Base-by-base conservation (phyloP, 2,113 vertebrate genomes). In the Centropus bengalensis region DNA sequence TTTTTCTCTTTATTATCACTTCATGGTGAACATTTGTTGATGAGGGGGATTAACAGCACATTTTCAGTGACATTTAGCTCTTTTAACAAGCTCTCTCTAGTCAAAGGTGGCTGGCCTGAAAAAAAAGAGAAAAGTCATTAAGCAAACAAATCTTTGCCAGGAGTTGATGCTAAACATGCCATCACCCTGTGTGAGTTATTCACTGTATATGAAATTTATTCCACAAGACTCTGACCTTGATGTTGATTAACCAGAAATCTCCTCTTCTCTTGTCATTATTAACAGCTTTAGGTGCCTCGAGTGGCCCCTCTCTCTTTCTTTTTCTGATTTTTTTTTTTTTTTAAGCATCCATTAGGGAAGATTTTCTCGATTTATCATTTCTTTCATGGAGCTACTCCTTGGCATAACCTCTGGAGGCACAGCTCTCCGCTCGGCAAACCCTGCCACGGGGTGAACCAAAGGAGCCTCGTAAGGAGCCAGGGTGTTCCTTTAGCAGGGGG, bases 1-100 rank as follows among this genome's bases (percentile, higher is more conserved):
- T 96, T 93, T 92, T 92, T 77, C 85, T 94, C 96, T 97, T 97
- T 97, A 97, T 97, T 96, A 94, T 96, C 95, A 94, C 96, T 96
- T 93, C 0, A 26, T 75, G 87, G 75, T 84, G 96, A 96, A 90
- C 93, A 69, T 97, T 87, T 97, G 97, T 93, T 96, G 96, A 96
- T 89, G 96, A 93, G 91, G 47, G 24, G 97, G 92, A 96, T 97
- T 97, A 97, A 92, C 89, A 89, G 94, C 94, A 96, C 84, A 89
- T 92, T 96, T 96, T 95, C 95, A 62, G 82, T 97, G 96, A 95
- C 93, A 96, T 93, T 92, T 93, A 94, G 95, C 84, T 97, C 92
- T 95, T 95, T 96, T 96, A 97, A 96, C 93, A 94, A 97, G 91
- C 92, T 93, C 93, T 92, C 55, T 82, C 54, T 84, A 95, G 95